Conservation (phyloP, 2,888 invertebrate species). For the Cotesia congregata region DNA sequence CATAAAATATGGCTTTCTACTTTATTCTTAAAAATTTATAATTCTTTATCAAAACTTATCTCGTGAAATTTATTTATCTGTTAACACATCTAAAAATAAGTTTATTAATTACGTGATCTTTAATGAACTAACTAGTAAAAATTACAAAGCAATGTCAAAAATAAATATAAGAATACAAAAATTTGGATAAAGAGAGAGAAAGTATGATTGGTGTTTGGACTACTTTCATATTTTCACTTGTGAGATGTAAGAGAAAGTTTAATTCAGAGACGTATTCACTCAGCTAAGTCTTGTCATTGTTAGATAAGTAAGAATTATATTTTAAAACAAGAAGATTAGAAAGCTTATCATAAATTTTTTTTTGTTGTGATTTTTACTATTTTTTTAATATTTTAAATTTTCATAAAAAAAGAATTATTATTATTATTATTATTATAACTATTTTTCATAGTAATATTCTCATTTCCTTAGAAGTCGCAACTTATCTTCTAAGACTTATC, state of each 20-base stretch:
- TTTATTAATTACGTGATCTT: background rate
- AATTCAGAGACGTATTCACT: conserved; percentile 62
- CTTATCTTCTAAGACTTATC: too few relatives aligned
- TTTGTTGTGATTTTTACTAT: background rate
- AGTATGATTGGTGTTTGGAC: conserved; percentile 60
- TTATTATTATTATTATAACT: background rate
- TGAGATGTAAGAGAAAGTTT: conserved; percentile 66
- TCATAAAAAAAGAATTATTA: background rate
- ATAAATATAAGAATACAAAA: conserved; percentile 20
- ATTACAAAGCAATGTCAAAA: background rate
- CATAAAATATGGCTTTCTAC: too few relatives aligned
- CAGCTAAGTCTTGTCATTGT: conserved; percentile 57
- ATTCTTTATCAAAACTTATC: too few relatives aligned
- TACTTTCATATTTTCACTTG: conserved; percentile 71
- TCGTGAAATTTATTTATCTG: too few relatives aligned
- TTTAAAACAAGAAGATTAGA: background rate
- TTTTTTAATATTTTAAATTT: background rate
- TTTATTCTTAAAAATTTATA: too few relatives aligned
- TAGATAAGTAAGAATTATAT: conserved; percentile 48
- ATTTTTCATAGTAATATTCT: too few relatives aligned
- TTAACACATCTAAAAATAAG: too few relatives aligned
- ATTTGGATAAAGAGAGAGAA: conserved; percentile 50
- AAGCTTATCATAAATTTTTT: background rate
- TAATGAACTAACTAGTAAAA: conserved; percentile 31
- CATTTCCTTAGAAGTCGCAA: too few relatives aligned